phyloP scores from a whole-genome alignment of 1,140 invertebrate genomes.

The Chironomus striatipennis region DNA sequence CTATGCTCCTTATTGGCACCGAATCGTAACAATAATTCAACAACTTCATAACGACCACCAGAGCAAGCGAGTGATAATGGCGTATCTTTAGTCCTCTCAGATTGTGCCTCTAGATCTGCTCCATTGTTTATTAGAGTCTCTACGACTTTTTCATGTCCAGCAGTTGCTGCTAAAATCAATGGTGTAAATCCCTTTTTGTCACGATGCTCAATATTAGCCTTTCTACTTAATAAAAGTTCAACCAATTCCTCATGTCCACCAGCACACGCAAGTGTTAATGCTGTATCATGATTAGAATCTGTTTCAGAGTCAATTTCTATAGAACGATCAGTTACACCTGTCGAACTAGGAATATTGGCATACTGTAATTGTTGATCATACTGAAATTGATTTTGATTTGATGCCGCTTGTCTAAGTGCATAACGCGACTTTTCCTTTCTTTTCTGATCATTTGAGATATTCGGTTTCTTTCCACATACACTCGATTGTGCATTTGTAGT shows the following conservation, averaged over 20 bases:
- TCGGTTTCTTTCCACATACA: neutral
- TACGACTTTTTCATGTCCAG: slow-evolving; percentile 91
- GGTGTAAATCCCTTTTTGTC: slow-evolving; percentile 99
- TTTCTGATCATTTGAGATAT: neutral
- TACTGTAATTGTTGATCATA: slow-evolving; percentile 18
- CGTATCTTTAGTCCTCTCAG: slow-evolving; percentile 97
- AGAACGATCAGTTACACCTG: slow-evolving; percentile 46
- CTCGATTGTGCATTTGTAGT: slow-evolving; percentile 25
- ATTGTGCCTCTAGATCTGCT: slow-evolving; percentile 96
- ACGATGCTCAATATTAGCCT: slow-evolving; percentile 93
- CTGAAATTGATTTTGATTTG: neutral
- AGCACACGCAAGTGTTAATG: slow-evolving; percentile 92
- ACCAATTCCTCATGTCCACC: slow-evolving; percentile 95
- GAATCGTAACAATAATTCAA: slow-evolving; percentile 80
- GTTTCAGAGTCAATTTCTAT: slow-evolving; percentile 94
- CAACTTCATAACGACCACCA: slow-evolving; percentile 93
- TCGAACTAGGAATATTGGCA: slow-evolving; percentile 38
- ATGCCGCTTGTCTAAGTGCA: neutral
- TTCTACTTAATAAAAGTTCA: slow-evolving; percentile 77
- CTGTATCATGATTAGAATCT: slow-evolving; percentile 97
- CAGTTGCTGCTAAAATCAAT: slow-evolving; percentile 91
- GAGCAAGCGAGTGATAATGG: slow-evolving; percentile 95
- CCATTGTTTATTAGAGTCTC: slow-evolving; percentile 87
- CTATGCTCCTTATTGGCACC: slow-evolving; percentile 97
- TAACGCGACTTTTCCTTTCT: neutral